These are phyloP conservation scores for Crotalus horridus DNA, from an alignment of 2,113 vertebrate genomes.

Conservation along the genomic window DNA sequence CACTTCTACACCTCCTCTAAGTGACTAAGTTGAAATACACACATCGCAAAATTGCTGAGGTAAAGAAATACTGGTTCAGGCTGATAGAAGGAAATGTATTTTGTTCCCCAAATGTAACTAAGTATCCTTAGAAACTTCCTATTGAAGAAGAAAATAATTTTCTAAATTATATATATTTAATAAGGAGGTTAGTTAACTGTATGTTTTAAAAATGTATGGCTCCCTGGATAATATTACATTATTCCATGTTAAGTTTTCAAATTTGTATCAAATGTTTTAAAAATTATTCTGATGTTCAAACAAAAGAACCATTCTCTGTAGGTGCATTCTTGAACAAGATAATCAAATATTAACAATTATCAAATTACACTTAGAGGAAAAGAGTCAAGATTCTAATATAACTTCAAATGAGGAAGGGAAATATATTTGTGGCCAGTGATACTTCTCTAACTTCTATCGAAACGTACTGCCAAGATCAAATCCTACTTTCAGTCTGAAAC, in stretches of 20 bases:
- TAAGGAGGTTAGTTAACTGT: slow-evolving; percentile 10
- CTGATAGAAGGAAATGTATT: neutral
- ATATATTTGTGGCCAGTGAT: neutral
- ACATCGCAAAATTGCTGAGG: neutral
- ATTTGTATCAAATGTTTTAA: slow-evolving; percentile 10
- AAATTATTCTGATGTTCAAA: slow-evolving; percentile 14
- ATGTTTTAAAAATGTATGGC: neutral
- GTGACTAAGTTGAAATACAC: neutral
- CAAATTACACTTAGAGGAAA: neutral
- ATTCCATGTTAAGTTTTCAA: neutral
- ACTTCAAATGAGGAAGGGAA: neutral
- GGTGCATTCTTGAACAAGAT: slow-evolving; percentile 10
- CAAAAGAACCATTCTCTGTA: neutral
- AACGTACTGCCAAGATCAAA: neutral
- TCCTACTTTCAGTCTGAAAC: neutral
- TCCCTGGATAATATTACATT: neutral
- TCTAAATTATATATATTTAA: neutral
- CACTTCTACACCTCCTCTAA: neutral
- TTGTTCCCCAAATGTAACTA: neutral
- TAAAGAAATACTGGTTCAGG: neutral
- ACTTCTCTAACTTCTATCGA: neutral
- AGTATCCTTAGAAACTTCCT: neutral
- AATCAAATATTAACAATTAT: slow-evolving; percentile 10
- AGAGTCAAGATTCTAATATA: neutral
- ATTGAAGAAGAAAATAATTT: neutral